phyloP scores from a whole-genome alignment of 2,797 vertebrate genomes.

The Cuculus canorus region DNA sequence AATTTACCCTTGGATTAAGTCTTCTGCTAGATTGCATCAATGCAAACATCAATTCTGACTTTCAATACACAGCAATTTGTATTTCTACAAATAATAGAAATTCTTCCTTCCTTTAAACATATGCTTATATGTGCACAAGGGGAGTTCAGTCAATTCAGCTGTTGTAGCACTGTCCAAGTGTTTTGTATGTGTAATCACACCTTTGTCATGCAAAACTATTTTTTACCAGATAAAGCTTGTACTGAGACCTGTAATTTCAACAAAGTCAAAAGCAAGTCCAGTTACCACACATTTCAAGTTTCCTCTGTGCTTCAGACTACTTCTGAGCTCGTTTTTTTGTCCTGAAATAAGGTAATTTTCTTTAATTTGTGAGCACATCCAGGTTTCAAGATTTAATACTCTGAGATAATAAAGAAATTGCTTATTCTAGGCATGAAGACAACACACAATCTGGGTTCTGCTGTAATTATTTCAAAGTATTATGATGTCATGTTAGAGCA shows the following conservation, averaged over 20 bases:
- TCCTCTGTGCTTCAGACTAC: not conserved
- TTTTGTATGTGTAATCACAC: not conserved
- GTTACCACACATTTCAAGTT: not conserved
- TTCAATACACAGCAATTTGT: not conserved
- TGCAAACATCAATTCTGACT: not conserved
- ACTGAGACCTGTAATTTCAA: not conserved
- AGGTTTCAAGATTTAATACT: not conserved
- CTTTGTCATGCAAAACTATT: not conserved
- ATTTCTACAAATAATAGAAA: not conserved
- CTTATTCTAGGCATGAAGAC: not conserved
- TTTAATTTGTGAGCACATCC: not conserved
- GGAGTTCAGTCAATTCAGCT: not conserved
- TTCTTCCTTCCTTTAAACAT: accelerated
- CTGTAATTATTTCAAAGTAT: not conserved
- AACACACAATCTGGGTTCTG: not conserved
- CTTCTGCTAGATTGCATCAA: not conserved
- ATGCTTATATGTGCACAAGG: accelerated
- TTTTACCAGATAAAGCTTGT: not conserved
- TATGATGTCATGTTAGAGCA: not conserved
- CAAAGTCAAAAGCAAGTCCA: not conserved
- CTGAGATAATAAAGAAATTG: not conserved
- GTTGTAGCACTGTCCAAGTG: not conserved
- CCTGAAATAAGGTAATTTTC: not conserved
- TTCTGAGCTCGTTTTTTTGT: not conserved
- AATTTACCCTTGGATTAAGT: not conserved